Conservation (phyloP, 2,888 invertebrate species). For the Zonitis immaculata region DNA sequence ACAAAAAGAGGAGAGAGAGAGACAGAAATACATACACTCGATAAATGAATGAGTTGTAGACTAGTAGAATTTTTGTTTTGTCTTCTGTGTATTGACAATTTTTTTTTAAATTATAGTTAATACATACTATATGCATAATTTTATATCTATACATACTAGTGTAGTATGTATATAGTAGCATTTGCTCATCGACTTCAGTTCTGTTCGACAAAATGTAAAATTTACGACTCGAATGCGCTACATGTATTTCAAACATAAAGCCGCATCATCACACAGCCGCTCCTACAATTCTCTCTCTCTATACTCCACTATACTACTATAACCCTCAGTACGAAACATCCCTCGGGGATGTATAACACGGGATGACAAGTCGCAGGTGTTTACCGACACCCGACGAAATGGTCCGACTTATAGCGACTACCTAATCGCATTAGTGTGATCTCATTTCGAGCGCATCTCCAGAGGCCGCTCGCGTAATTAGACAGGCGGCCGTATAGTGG, state of each 20-base stretch:
- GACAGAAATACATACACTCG: no score
- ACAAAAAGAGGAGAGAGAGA: no score
- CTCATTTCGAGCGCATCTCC: slow-evolving; percentile 40
- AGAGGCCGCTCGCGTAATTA: slow-evolving; percentile 34
- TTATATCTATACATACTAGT: no score
- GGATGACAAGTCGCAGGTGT: slow-evolving; percentile 47
- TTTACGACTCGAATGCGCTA: neutral
- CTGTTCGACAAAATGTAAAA: neutral
- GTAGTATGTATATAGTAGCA: no score
- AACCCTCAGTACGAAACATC: slow-evolving; percentile 22
- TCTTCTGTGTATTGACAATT: no score
- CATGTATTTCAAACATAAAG: neutral
- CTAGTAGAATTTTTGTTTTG: no score
- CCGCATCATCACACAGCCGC: neutral
- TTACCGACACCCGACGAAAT: slow-evolving; percentile 32
- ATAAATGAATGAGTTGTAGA: neutral
- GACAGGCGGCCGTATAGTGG: slow-evolving; percentile 23
- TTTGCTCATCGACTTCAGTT: neutral
- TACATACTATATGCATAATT: no score
- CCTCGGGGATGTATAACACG: slow-evolving; percentile 41
- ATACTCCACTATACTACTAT: neutral
- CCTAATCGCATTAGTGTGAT: slow-evolving; percentile 43
- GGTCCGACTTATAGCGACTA: slow-evolving; percentile 21
- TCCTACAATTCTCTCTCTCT: neutral
- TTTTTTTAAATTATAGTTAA: no score